Evolutionary conservation across 2,888 invertebrate species (phyloP).

Genomic region (Caenorhabditis sulstoni): DNA sequence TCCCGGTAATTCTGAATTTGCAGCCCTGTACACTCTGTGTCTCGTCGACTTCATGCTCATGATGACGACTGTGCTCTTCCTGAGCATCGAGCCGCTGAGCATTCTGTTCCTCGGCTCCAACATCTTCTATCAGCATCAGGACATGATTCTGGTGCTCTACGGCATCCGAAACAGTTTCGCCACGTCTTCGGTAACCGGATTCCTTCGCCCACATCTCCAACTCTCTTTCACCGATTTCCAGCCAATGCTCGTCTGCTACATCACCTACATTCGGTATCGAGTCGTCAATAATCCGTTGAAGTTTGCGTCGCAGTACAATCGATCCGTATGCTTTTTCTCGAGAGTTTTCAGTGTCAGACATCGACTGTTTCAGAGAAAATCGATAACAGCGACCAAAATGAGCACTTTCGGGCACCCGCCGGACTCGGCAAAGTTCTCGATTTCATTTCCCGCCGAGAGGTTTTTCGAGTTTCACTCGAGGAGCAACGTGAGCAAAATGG

Average conservation of each 20-base stretch:
- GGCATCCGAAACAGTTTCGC: slow-evolving; percentile 55
- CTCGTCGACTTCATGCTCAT: slow-evolving; percentile 56
- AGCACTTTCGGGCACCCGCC: slow-evolving; percentile 25
- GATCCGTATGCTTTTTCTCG: slow-evolving; percentile 21
- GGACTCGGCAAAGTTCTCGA: slow-evolving; percentile 36
- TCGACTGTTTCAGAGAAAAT: slow-evolving; percentile 31
- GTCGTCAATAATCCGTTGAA: slow-evolving; percentile 58
- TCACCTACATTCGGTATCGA: slow-evolving; percentile 52
- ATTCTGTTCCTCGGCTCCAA: slow-evolving; percentile 37
- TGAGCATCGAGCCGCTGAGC: slow-evolving; percentile 50
- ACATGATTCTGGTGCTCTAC: slow-evolving; percentile 36
- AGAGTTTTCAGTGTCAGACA: neutral
- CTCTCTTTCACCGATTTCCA: slow-evolving; percentile 25
- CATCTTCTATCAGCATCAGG: slow-evolving; percentile 48
- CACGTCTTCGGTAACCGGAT: slow-evolving; percentile 33
- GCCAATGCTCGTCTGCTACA: slow-evolving; percentile 58
- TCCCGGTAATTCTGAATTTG: no score
- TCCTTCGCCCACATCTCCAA: no score
- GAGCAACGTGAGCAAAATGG: slow-evolving; percentile 29
- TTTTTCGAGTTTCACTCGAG: slow-evolving; percentile 45
- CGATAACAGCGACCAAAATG: slow-evolving; percentile 35
- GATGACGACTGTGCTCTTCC: slow-evolving; percentile 47
- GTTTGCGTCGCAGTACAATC: slow-evolving; percentile 49
- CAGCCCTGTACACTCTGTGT: slow-evolving; percentile 47
- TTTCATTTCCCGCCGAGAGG: slow-evolving; percentile 39